Evolutionary conservation across 2,888 invertebrate genomes (phyloP).

Genomic region (Miltochrista miniata): DNA sequence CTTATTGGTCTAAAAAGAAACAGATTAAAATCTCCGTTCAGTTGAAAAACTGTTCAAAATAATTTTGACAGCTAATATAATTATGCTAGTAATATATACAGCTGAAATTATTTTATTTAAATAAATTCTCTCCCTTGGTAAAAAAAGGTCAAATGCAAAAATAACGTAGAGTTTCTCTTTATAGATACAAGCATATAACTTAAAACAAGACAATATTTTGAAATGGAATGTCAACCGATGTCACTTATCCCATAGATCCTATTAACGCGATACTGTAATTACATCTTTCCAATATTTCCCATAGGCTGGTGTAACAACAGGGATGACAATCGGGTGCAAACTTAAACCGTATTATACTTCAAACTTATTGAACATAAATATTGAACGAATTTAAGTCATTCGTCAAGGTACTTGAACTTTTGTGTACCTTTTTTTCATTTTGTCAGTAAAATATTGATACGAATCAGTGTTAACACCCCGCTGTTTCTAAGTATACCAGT

Average conservation of each 20-base stretch:
- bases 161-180: too few species aligned
- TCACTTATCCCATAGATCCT: constrained; percentile 61
- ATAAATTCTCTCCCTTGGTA: too few species aligned
- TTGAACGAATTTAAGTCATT: constrained; percentile 61
- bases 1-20: too few species aligned
- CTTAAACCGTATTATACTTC: not conserved
- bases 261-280: constrained; percentile 36
- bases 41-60: too few species aligned
- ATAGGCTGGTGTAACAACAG: not conserved
- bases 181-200: constrained; percentile 31
- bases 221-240: constrained; percentile 74
- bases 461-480: constrained; percentile 22
- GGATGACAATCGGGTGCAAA: too few species aligned
- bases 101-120: too few species aligned
- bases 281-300: not conserved
- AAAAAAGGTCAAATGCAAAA: too few species aligned
- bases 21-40: too few species aligned
- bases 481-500: constrained; percentile 24
- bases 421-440: constrained; percentile 37
- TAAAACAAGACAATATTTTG: constrained; percentile 64
- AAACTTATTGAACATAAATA: constrained; percentile 39
- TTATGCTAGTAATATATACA: too few species aligned
- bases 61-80: too few species aligned
- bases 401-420: constrained; percentile 65
- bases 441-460: constrained; percentile 51